These are phyloP conservation scores for Dissostichus mawsoni DNA, from an alignment of 2,113 vertebrate genomes.

Conservation along the genomic window DNA sequence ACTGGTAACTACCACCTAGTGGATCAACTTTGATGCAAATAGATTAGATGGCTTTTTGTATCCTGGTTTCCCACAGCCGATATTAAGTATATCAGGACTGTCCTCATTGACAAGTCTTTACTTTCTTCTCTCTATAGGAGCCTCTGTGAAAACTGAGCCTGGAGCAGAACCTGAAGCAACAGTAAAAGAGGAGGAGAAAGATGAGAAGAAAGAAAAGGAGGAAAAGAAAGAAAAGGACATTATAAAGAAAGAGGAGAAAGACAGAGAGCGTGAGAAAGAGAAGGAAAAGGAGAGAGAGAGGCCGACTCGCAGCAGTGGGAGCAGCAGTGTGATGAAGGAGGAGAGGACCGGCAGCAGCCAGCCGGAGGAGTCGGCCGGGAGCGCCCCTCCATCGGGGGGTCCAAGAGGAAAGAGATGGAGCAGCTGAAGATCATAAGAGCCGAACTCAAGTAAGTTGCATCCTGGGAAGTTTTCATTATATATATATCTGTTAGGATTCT, in stretches of 20 bases:
- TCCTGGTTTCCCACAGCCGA: too few relatives aligned
- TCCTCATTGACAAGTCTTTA: background rate
- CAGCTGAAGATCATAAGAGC: constrained; percentile 89
- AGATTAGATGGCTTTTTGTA: background rate
- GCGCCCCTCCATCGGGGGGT: constrained; percentile 79
- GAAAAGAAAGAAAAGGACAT: constrained; percentile 87
- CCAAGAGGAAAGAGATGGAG: constrained; percentile 90
- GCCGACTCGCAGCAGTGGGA: constrained; percentile 75
- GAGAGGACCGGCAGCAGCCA: constrained; percentile 81
- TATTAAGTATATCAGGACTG: background rate
- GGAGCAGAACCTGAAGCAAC: constrained; percentile 77
- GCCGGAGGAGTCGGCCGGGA: constrained; percentile 77
- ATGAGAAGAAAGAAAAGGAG: constrained; percentile 87
- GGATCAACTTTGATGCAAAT: background rate
- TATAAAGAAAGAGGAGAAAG: constrained; percentile 89
- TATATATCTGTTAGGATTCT: too few relatives aligned
- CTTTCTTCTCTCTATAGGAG: constrained; percentile 43
- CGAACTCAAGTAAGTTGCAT: constrained; percentile 92
- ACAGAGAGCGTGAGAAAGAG: constrained; percentile 83
- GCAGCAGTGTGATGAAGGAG: constrained; percentile 76
- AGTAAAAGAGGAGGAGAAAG: constrained; percentile 90
- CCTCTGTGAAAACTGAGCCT: constrained; percentile 81
- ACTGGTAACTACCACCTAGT: constrained; percentile 61
- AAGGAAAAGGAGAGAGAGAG: constrained; percentile 87
- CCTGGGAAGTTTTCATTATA: background rate